Percentiles rank a stretch among this genome's conserved stretches.
Evolutionary conservation across 2,797 vertebrate genomes (phyloP).

Genomic region (Peromyscus eremicus): DNA sequence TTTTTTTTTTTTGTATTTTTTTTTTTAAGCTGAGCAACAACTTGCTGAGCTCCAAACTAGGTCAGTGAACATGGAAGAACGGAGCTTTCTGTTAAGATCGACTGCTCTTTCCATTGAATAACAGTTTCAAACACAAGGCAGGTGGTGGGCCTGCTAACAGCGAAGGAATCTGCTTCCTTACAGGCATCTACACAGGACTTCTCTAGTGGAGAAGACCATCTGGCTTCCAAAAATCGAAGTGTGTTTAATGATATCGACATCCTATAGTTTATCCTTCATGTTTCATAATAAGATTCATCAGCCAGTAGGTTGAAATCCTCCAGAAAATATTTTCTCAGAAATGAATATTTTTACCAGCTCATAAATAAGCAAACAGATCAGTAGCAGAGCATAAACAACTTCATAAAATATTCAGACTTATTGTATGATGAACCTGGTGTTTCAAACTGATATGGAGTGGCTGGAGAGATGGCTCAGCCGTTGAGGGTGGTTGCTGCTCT

Average conservation of each 20-base stretch:
- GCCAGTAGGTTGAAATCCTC: not conserved
- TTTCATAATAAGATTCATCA: not conserved
- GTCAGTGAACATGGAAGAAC: slow-evolving; percentile 68
- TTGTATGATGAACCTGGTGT: not conserved
- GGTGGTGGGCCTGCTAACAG: not conserved
- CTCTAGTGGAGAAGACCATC: slow-evolving; percentile 22
- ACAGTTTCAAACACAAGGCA: slow-evolving; percentile 46
- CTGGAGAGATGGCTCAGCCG: not conserved
- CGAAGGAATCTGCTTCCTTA: not conserved
- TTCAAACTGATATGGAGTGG: not conserved
- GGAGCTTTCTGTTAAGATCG: slow-evolving; percentile 50
- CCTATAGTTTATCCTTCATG: not conserved
- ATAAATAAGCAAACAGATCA: not conserved
- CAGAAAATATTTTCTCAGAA: slow-evolving; percentile 10
- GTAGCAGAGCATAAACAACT: not conserved
- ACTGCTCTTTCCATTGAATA: slow-evolving; percentile 61
- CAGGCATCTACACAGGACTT: not conserved
- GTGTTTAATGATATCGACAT: not conserved
- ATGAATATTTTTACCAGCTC: not conserved
- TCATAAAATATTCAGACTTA: slow-evolving; percentile 26
- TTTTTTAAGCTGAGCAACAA: slow-evolving; percentile 76
- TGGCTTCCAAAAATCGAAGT: not conserved
- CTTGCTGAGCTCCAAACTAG: slow-evolving; percentile 76
- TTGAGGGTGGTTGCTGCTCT: not conserved
- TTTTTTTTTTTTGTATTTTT: no score